A percentile compares a stretch with the other conserved stretches of the same genome.
Conservation (phyloP, 1,140 invertebrate species). For the Eurosta solidaginis region DNA sequence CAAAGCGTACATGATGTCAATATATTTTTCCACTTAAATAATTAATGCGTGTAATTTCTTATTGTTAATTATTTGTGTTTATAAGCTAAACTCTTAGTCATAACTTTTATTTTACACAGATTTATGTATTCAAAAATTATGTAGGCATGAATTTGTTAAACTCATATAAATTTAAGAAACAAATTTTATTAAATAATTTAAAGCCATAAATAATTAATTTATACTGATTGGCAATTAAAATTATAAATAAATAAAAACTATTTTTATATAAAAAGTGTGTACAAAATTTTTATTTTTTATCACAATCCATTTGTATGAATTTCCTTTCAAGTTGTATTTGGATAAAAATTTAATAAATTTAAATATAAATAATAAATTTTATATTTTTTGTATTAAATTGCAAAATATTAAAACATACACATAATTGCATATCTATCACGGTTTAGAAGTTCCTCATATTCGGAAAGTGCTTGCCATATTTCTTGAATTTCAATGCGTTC, state of each 20-base stretch:
- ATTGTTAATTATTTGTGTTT: too few relatives aligned
- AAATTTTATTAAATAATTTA: background rate
- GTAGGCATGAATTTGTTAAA: too few relatives aligned
- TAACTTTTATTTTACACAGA: too few relatives aligned
- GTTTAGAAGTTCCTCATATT: background rate
- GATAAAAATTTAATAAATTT: too few relatives aligned
- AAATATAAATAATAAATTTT: background rate
- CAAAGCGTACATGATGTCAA: too few relatives aligned
- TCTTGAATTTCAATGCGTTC: too few relatives aligned
- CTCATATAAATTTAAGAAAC: background rate
- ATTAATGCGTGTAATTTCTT: too few relatives aligned
- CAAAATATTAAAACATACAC: background rate
- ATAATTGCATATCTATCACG: background rate
- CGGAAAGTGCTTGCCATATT: background rate
- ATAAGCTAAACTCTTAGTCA: too few relatives aligned
- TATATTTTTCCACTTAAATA: too few relatives aligned
- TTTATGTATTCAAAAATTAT: too few relatives aligned
- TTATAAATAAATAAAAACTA: background rate
- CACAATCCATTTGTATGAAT: background rate
- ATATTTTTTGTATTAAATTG: background rate
- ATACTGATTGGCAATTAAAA: background rate
- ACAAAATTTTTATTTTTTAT: background rate
- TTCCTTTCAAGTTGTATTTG: too few relatives aligned
- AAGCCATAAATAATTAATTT: background rate
- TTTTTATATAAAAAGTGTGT: background rate